Evolutionary conservation across 2,888 invertebrate species (phyloP).

Genomic region (Tuberolachnus salignus): DNA sequence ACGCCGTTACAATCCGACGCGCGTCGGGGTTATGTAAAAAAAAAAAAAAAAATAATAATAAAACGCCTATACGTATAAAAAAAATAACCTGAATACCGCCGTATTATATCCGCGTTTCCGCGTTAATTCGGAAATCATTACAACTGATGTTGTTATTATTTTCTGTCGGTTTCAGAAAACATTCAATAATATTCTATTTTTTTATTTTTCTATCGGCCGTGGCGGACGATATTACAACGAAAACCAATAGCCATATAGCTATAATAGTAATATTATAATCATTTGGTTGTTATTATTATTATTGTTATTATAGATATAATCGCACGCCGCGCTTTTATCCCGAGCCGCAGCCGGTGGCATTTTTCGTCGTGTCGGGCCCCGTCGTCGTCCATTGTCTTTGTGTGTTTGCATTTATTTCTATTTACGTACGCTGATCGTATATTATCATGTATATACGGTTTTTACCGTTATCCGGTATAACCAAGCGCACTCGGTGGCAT

Average conservation of each 20-base stretch:
- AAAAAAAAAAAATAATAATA: neutral
- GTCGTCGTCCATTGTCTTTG: neutral
- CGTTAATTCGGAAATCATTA: neutral
- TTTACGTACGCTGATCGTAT: neutral
- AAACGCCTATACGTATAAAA: neutral
- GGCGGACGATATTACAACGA: too few species aligned
- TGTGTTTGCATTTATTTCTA: neutral
- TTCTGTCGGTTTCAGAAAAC: too few species aligned
- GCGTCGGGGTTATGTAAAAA: constrained; percentile 37
- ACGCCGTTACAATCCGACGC: constrained; percentile 7
- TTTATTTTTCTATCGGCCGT: too few species aligned
- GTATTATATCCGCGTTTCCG: too few species aligned
- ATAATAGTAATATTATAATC: neutral
- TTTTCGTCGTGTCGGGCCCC: neutral
- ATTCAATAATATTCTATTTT: too few species aligned
- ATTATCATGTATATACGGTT: neutral
- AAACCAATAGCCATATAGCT: too few species aligned
- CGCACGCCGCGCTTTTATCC: constrained; percentile 3
- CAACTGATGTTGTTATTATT: neutral
- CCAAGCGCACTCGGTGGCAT: constrained; percentile 29
- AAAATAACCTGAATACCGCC: neutral
- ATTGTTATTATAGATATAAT: neutral
- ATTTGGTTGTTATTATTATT: too few species aligned
- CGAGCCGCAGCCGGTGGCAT: constrained; percentile 1
- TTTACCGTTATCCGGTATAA: constrained; percentile 32